Conservation (phyloP, 2,888 invertebrate genomes). For the Eulithis prunata region DNA sequence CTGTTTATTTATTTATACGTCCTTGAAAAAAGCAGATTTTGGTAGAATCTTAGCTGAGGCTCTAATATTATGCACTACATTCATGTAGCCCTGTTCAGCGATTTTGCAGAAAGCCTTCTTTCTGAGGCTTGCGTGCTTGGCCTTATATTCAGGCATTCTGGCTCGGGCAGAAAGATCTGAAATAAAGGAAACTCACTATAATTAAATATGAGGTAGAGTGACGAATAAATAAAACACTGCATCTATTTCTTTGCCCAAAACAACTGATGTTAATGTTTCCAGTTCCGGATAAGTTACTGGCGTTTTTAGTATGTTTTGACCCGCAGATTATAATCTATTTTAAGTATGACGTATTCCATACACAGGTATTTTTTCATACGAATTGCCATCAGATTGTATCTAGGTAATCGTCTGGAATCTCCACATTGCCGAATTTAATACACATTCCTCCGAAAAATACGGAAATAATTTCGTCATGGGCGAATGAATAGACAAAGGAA, state of each 20-base stretch:
- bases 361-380: constrained; percentile 4
- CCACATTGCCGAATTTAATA: constrained; percentile 24
- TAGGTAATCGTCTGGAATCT: constrained; percentile 23
- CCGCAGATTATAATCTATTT: no score
- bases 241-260: no score
- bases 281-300: no score
- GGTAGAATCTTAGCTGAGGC: constrained; percentile 63
- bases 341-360: neutral
- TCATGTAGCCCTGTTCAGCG: constrained; percentile 56
- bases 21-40: constrained; percentile 62
- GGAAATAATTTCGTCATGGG: constrained; percentile 32
- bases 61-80: constrained; percentile 68
- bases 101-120: constrained; percentile 56
- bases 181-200: neutral
- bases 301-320: no score
- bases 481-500: constrained; percentile 36
- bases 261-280: no score
- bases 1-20: constrained; percentile 46
- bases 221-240: no score
- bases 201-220: no score
- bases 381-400: constrained; percentile 20
- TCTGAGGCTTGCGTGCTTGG: constrained; percentile 44
- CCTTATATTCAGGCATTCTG: constrained; percentile 44
- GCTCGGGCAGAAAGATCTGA: constrained; percentile 55
- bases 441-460: constrained; percentile 35